Conservation (phyloP, 2,888 invertebrate species). For the Stegana nigrithorax region DNA sequence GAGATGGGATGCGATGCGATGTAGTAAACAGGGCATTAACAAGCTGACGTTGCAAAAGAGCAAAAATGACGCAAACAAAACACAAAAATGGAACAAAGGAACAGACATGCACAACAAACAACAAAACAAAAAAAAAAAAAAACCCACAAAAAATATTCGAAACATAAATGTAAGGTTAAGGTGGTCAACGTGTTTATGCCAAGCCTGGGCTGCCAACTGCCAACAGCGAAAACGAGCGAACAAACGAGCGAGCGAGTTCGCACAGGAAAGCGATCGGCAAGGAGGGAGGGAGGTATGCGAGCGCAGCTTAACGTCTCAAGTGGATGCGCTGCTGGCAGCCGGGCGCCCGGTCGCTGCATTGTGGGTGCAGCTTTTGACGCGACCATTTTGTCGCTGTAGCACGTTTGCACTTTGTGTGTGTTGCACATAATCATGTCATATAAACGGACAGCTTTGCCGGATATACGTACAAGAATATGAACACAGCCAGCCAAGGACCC, state of each 20-base stretch:
- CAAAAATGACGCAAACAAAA: neutral
- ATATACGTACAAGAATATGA: conserved; percentile 37
- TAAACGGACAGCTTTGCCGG: conserved; percentile 52
- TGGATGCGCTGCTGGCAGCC: conserved; percentile 11
- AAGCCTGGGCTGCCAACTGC: conserved; percentile 15
- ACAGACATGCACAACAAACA: neutral
- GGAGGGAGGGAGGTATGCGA: neutral
- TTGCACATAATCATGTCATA: conserved; percentile 61
- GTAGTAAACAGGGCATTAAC: conserved; percentile 9
- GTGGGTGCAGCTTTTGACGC: neutral
- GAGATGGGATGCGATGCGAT: too few species aligned
- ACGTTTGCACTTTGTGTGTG: neutral
- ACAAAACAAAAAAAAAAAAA: neutral
- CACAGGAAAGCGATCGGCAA: neutral
- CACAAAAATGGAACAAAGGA: neutral
- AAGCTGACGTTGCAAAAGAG: conserved; percentile 17
- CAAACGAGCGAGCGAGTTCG: neutral
- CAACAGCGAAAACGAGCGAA: conserved; percentile 5
- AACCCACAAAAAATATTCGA: neutral
- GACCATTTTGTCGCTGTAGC: neutral
- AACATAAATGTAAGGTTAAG: conserved; percentile 3
- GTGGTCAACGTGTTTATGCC: conserved; percentile 19
- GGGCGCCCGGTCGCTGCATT: too few species aligned
- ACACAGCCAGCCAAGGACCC: too few species aligned
- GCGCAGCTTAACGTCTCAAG: conserved; percentile 17